A percentile compares a stretch with the other conserved stretches of the same genome.
phyloP scores from a whole-genome alignment of 1,140 invertebrate genomes.

The Ostrea denselamellosa region DNA sequence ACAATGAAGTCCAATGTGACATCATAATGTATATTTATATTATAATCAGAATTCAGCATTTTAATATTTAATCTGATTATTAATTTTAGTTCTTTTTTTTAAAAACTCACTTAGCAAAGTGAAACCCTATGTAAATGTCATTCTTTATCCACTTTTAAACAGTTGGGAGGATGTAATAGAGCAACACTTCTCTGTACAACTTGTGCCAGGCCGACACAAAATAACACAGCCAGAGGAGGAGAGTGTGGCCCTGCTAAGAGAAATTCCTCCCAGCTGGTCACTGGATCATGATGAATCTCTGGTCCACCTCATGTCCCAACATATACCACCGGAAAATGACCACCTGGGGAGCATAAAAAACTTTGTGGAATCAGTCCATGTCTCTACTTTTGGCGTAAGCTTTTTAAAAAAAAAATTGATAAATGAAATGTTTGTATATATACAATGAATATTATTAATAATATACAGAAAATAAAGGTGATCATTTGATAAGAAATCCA shows the following conservation, averaged over 20 bases:
- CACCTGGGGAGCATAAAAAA: conserved; percentile 73
- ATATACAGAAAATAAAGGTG: too few relatives aligned
- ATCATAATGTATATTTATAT: too few relatives aligned
- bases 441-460: too few relatives aligned
- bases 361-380: conserved; percentile 76
- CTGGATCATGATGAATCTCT: conserved; percentile 76
- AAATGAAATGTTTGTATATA: too few relatives aligned
- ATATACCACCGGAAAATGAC: conserved; percentile 72
- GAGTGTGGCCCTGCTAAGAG: conserved; percentile 67
- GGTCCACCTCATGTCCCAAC: conserved; percentile 75
- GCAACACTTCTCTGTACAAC: conserved; percentile 66
- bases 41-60: too few relatives aligned
- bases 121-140: too few relatives aligned
- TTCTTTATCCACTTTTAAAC: conserved; percentile 45
- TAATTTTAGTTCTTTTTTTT: too few relatives aligned
- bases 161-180: conserved; percentile 75
- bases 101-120: too few relatives aligned
- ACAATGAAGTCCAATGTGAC: too few relatives aligned
- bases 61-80: too few relatives aligned
- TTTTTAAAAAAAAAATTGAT: too few relatives aligned
- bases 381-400: conserved; percentile 75
- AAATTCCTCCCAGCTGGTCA: conserved; percentile 71
- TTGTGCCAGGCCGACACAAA: conserved; percentile 60
- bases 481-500: too few relatives aligned
- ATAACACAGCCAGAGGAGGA: conserved; percentile 64